Conservation (phyloP, 1,140 invertebrate species). For the Rhagoletis pomonella region DNA sequence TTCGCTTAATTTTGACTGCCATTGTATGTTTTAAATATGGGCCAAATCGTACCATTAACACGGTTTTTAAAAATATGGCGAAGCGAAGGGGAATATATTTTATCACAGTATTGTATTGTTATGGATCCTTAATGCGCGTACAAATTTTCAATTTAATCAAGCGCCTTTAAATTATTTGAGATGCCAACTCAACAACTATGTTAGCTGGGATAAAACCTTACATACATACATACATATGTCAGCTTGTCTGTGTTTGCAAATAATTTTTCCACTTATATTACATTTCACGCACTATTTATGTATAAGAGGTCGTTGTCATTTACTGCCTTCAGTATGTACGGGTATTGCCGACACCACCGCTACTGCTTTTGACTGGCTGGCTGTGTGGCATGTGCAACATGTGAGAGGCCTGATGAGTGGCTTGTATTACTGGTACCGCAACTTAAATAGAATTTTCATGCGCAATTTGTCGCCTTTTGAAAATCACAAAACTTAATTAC, state of each 20-base stretch:
- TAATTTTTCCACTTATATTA: slow-evolving; percentile 25
- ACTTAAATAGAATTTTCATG: slow-evolving; percentile 49
- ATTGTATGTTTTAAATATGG: too few species aligned
- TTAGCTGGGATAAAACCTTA: background rate
- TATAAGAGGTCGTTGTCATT: background rate
- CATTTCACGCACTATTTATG: slow-evolving; percentile 23
- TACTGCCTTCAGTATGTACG: background rate
- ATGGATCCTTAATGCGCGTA: too few species aligned
- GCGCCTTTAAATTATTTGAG: too few species aligned
- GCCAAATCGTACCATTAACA: too few species aligned
- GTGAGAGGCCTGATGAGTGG: background rate
- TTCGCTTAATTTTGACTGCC: too few species aligned
- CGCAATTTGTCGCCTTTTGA: slow-evolving; percentile 52
- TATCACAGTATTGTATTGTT: too few species aligned
- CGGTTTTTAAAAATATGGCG: too few species aligned
- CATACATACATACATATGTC: background rate
- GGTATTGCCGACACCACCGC: background rate
- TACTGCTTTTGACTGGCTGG: background rate
- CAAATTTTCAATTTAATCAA: too few species aligned
- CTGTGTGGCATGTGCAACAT: slow-evolving; percentile 27
- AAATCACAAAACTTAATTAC: slow-evolving; percentile 51
- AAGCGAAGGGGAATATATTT: too few species aligned
- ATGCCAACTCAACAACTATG: background rate
- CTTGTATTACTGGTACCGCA: slow-evolving; percentile 33
- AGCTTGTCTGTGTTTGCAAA: background rate